Conservation (phyloP, 2,888 invertebrate genomes). For the Electrophaes corylata region DNA sequence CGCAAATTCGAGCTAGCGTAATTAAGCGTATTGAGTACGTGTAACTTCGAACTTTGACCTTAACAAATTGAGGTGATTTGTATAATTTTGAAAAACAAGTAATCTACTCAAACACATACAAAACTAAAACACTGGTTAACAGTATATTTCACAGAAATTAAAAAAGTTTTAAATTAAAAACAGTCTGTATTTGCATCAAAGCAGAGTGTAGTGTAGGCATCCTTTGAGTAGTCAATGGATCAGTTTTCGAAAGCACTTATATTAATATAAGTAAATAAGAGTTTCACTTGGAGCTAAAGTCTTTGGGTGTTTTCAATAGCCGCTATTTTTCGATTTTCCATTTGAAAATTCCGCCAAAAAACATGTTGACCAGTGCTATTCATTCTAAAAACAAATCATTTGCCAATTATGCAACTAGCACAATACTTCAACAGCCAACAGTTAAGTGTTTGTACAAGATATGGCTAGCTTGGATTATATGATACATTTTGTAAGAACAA, state of each 20-base stretch:
- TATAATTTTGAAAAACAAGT: conserved; percentile 31
- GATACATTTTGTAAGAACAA: background rate
- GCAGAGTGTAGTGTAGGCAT: background rate
- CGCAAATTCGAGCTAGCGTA: too few relatives aligned
- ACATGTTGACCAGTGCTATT: conserved; percentile 6
- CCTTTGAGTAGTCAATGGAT: background rate
- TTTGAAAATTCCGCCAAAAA: background rate
- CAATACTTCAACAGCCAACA: conserved; percentile 29
- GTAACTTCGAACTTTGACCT: conserved; percentile 26
- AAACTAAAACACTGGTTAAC: conserved; percentile 8
- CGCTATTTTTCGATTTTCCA: background rate
- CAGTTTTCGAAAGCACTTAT: background rate
- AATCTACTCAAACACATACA: conserved; percentile 17
- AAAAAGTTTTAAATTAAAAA: background rate
- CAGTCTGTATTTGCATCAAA: background rate
- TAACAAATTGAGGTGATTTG: conserved; percentile 25
- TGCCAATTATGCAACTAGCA: conserved; percentile 22
- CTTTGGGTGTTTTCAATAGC: background rate
- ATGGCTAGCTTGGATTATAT: background rate
- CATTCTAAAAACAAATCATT: conserved; percentile 1
- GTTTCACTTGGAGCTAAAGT: background rate
- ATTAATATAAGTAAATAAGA: background rate
- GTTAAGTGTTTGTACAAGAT: conserved; percentile 12
- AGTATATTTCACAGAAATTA: background rate
- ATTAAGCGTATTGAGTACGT: background rate